Conservation (phyloP, 2,113 vertebrate genomes). For the Peucedramus taeniatus region DNA sequence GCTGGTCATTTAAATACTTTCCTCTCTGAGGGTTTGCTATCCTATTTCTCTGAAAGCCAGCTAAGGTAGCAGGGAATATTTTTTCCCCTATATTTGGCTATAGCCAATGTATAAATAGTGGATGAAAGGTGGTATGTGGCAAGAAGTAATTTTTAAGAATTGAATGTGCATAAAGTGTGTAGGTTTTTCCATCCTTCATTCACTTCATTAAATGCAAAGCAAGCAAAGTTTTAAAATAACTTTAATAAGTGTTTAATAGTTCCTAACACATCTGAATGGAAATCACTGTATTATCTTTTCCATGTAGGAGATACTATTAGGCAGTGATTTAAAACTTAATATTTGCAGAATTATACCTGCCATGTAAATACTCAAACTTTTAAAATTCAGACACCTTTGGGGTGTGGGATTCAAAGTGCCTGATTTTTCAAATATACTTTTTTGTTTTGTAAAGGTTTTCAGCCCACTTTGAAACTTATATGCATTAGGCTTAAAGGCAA, state of each 20-base stretch:
- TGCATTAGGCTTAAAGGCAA: slow-evolving; percentile 35
- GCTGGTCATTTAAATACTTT: background rate
- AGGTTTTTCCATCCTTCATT: slow-evolving; percentile 45
- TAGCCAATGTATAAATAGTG: slow-evolving; percentile 7
- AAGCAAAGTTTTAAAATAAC: slow-evolving; percentile 59
- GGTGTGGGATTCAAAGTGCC: background rate
- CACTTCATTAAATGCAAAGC: slow-evolving; percentile 54
- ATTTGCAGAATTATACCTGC: background rate
- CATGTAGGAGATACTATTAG: background rate
- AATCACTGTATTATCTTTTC: slow-evolving; percentile 56
- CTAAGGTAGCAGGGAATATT: background rate
- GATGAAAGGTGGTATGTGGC: slow-evolving; percentile 38
- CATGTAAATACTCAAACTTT: background rate
- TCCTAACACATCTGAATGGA: slow-evolving; percentile 53
- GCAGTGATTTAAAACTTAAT: background rate
- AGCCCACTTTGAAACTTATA: slow-evolving; percentile 52
- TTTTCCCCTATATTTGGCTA: slow-evolving; percentile 11
- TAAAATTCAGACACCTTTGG: background rate
- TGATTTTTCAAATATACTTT: background rate
- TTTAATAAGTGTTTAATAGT: slow-evolving; percentile 62
- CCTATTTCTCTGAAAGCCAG: slow-evolving; percentile 7
- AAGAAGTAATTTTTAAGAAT: slow-evolving; percentile 53
- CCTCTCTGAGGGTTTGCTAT: background rate
- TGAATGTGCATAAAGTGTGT: background rate
- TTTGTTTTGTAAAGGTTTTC: background rate